Percentiles rank a stretch among this genome's conserved stretches.
phyloP scores from a whole-genome alignment of 2,113 vertebrate genomes.

The Scomber colias region DNA sequence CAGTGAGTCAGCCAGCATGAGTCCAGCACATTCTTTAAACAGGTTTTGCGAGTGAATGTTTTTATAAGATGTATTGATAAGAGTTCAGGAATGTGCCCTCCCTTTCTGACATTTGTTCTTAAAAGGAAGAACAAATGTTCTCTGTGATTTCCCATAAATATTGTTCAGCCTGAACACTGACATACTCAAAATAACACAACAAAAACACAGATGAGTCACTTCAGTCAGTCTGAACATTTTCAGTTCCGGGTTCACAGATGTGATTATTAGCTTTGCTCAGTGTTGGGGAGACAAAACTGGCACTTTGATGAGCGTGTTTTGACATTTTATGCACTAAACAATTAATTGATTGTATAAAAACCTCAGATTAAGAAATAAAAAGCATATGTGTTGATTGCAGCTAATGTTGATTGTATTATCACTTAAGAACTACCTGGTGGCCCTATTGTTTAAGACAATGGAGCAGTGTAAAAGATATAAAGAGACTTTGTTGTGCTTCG shows the following conservation, averaged over 20 bases:
- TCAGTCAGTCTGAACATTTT: not conserved
- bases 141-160: not conserved
- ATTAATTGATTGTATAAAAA: not conserved
- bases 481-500: conserved; percentile 5
- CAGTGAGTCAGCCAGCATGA: conserved; percentile 1
- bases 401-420: not conserved
- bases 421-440: not conserved
- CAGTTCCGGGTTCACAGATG: not conserved
- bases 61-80: not conserved
- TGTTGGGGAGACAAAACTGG: not conserved
- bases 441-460: not conserved
- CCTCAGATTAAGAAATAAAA: too few species aligned
- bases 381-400: too few species aligned
- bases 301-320: not conserved
- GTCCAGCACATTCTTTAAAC: not conserved
- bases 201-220: not conserved
- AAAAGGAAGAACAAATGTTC: not conserved
- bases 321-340: not conserved
- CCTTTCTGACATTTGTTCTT: not conserved
- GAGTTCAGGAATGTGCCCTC: not conserved
- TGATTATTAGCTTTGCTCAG: not conserved
- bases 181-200: too few species aligned
- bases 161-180: not conserved
- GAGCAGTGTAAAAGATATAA: not conserved
- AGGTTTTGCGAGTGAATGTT: conserved; percentile 33